Conservation (phyloP, 2,113 vertebrate genomes). For the Ancistrus triradiatus region DNA sequence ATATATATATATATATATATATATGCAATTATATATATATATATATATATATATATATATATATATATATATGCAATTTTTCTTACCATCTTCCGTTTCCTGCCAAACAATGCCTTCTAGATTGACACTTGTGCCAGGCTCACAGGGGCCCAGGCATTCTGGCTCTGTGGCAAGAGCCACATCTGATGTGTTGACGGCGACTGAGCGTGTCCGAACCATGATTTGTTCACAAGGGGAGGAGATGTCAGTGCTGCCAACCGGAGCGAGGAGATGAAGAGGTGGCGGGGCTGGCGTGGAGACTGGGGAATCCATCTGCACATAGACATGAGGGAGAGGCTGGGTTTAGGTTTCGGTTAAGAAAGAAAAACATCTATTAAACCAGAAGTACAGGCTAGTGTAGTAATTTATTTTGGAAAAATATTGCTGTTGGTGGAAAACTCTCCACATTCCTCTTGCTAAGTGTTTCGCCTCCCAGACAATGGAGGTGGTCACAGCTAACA, state of each 20-base stretch:
- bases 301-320: constrained; percentile 90
- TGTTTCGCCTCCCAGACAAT: too few species aligned
- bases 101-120: constrained; percentile 98
- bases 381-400: too few species aligned
- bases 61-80: too few species aligned
- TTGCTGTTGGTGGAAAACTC: too few species aligned
- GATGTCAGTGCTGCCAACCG: constrained; percentile 86
- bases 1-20: too few species aligned
- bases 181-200: constrained; percentile 94
- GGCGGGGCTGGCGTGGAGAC: constrained; percentile 88
- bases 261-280: constrained; percentile 87
- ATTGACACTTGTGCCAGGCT: constrained; percentile 96
- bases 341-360: background rate
- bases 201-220: constrained; percentile 95
- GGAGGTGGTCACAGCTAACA: too few species aligned
- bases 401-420: too few species aligned
- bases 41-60: too few species aligned
- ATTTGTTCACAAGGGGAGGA: constrained; percentile 96
- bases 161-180: constrained; percentile 92
- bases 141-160: constrained; percentile 93
- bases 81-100: constrained; percentile 95
- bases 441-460: too few species aligned
- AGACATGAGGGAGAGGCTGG: background rate
- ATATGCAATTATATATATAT: too few species aligned
- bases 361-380: too few species aligned